Evolutionary conservation across 1,140 invertebrate genomes (phyloP).

Genomic region (Arion vulgaris): DNA sequence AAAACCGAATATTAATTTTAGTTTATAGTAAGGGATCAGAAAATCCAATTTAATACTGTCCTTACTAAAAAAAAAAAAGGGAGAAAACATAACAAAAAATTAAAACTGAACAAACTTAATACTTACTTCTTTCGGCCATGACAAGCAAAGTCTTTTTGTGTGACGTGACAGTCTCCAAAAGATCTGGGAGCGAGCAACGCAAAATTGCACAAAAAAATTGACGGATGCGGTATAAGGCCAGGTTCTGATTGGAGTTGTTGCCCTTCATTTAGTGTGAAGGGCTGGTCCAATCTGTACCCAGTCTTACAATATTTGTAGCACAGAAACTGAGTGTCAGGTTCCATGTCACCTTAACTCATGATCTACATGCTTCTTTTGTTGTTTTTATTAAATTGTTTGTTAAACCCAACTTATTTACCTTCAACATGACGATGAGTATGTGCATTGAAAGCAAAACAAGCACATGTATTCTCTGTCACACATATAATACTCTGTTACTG

Average conservation of each 20-base stretch:
- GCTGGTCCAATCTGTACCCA: constrained; percentile 4
- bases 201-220: background rate
- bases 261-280: background rate
- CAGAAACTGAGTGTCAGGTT: constrained; percentile 1
- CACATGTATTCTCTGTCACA: background rate
- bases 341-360: background rate
- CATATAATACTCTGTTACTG: background rate
- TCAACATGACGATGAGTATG: background rate
- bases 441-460: background rate
- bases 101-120: constrained; percentile 34
- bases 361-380: background rate
- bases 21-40: background rate
- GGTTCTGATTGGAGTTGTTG: constrained; percentile 9
- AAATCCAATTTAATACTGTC: background rate
- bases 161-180: constrained; percentile 30
- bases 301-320: background rate
- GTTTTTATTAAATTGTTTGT: too few species aligned
- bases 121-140: constrained; percentile 25
- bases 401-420: background rate
- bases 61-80: background rate
- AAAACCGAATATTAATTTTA: background rate
- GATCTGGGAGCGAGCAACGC: background rate
- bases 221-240: constrained; percentile 9
- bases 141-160: constrained; percentile 27
- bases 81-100: background rate